Evolutionary conservation across 2,888 invertebrate species (phyloP).

Genomic region (Cryptocheilus praepositus): DNA sequence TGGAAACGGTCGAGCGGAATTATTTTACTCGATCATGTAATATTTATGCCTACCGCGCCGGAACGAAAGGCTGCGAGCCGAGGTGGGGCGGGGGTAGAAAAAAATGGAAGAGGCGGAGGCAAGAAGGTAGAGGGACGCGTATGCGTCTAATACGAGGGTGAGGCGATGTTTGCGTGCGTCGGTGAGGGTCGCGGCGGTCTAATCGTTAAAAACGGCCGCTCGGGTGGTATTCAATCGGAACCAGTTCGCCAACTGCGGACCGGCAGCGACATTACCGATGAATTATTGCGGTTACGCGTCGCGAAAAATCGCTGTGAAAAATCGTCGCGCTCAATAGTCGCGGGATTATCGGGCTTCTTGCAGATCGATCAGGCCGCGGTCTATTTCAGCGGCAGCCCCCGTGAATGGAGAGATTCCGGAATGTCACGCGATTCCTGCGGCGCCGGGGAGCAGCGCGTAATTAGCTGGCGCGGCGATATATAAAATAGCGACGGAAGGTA

Average conservation of each 20-base stretch:
- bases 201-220: slow-evolving; percentile 36
- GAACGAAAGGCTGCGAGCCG: background rate
- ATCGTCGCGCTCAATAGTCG: slow-evolving; percentile 1
- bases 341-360: slow-evolving; percentile 38
- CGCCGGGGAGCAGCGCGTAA: background rate
- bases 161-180: background rate
- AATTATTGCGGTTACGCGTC: slow-evolving; percentile 40
- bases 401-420: slow-evolving; percentile 1
- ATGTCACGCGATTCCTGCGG: slow-evolving; percentile 34
- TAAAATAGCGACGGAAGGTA: too few species aligned
- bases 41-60: slow-evolving; percentile 41
- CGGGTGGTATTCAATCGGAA: slow-evolving; percentile 46
- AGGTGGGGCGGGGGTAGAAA: background rate
- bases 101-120: slow-evolving; percentile 12
- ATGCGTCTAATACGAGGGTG: background rate
- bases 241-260: slow-evolving; percentile 39
- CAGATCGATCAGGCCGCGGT: background rate
- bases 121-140: slow-evolving; percentile 8
- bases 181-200: slow-evolving; percentile 18
- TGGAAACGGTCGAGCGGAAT: slow-evolving; percentile 29
- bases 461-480: too few species aligned
- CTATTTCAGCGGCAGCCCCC: background rate
- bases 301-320: slow-evolving; percentile 2
- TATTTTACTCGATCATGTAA: slow-evolving; percentile 50
- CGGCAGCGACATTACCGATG: slow-evolving; percentile 46